Percentiles rank a stretch among this genome's conserved stretches.
These are phyloP conservation scores for Leptinotarsa texana DNA, from an alignment of 1,140 invertebrate species.

Conservation along the genomic window DNA sequence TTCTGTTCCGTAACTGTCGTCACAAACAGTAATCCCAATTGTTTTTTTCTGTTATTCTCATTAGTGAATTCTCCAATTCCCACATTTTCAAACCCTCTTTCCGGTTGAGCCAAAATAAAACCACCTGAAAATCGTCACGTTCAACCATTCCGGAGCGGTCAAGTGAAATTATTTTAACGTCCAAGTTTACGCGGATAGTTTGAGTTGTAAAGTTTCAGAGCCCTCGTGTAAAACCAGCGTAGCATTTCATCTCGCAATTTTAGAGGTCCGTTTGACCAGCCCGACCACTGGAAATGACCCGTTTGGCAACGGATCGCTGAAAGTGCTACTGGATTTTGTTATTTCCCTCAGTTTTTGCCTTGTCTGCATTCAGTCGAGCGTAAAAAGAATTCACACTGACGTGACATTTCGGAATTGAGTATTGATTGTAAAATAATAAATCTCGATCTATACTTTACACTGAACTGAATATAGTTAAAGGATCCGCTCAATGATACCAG, in stretches of 20 bases:
- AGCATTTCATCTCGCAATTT: conserved; percentile 1
- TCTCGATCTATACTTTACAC: too few relatives aligned
- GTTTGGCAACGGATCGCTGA: not conserved
- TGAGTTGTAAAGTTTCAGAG: conserved; percentile 3
- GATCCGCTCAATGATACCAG: too few relatives aligned
- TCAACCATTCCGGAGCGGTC: not conserved
- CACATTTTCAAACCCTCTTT: too few relatives aligned
- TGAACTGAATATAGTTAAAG: too few relatives aligned
- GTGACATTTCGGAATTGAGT: not conserved
- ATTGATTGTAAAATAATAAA: not conserved
- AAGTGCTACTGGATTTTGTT: not conserved
- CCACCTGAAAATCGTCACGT: not conserved
- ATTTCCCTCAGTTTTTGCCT: not conserved
- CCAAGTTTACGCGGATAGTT: conserved; percentile 5
- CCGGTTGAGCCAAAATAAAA: not conserved
- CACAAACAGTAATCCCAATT: too few relatives aligned
- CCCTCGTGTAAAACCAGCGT: not conserved
- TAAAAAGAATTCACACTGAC: not conserved
- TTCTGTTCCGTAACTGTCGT: too few relatives aligned
- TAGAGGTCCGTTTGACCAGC: not conserved
- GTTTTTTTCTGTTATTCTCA: too few relatives aligned
- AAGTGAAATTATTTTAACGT: not conserved
- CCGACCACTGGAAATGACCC: not conserved
- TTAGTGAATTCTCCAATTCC: too few relatives aligned
- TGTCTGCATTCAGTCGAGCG: not conserved